Percentiles rank a stretch among this genome's conserved stretches.
Evolutionary conservation across 2,888 invertebrate species (phyloP).

Genomic region (Petrophora chlorosata): DNA sequence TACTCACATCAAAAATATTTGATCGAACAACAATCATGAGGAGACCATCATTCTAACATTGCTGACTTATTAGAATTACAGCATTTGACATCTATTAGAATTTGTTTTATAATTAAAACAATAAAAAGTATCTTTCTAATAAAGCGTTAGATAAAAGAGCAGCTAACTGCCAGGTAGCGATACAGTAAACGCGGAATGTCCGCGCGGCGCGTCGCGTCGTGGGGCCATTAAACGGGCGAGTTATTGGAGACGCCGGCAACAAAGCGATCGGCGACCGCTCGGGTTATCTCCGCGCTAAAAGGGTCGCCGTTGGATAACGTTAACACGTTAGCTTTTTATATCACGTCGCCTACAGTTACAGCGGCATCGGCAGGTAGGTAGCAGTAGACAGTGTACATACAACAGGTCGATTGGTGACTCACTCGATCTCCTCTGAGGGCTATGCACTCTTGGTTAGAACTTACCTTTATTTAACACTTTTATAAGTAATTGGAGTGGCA

Average conservation of each 20-base stretch:
- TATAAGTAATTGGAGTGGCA: too few relatives aligned
- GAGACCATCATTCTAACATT: too few relatives aligned
- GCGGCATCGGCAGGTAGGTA: neutral
- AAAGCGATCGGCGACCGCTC: neutral
- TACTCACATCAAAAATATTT: too few relatives aligned
- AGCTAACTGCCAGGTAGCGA: constrained; percentile 6
- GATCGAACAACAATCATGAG: too few relatives aligned
- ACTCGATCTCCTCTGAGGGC: too few relatives aligned
- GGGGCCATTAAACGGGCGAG: constrained; percentile 1
- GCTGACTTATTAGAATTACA: too few relatives aligned
- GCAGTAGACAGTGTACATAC: too few relatives aligned
- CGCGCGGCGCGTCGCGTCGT: neutral
- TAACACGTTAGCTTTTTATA: constrained; percentile 4
- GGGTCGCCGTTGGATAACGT: constrained; percentile 20
- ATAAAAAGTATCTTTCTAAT: neutral
- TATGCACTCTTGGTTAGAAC: too few relatives aligned
- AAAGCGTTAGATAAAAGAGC: neutral
- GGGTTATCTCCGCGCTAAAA: constrained; percentile 29
- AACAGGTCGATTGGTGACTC: too few relatives aligned
- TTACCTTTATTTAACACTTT: too few relatives aligned
- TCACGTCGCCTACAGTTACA: neutral
- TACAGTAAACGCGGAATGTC: constrained; percentile 5
- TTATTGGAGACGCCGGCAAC: constrained; percentile 8
- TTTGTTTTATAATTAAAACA: constrained; percentile 1
- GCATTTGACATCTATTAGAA: too few relatives aligned